Conservation (phyloP, 2,113 vertebrate genomes). For the Eptatretus burgeri region DNA sequence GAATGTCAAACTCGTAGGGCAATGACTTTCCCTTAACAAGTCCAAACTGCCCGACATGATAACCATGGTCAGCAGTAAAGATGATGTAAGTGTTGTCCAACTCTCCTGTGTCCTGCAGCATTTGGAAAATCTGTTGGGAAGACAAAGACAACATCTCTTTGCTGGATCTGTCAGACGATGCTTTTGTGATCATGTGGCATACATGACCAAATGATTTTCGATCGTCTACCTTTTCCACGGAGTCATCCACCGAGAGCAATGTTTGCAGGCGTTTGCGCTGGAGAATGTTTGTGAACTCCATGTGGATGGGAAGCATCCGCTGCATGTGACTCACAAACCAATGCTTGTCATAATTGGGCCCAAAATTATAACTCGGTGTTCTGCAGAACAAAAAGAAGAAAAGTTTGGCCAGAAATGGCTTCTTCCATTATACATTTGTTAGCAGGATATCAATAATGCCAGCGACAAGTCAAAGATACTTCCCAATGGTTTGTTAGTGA, state of each 20-base stretch:
- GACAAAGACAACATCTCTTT: neutral
- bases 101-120: constrained; percentile 51
- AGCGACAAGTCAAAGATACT: no score
- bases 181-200: neutral
- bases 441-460: no score
- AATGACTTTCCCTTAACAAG: constrained; percentile 93
- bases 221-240: constrained; percentile 42
- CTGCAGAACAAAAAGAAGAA: constrained; percentile 15
- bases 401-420: no score
- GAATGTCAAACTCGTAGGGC: constrained; percentile 87
- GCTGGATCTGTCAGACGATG: neutral
- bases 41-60: constrained; percentile 88
- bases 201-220: neutral
- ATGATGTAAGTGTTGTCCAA: constrained; percentile 78
- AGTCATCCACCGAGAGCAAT: constrained; percentile 72
- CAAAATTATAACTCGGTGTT: constrained; percentile 84
- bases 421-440: no score
- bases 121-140: constrained; percentile 41
- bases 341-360: constrained; percentile 78
- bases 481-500: no score
- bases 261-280: constrained; percentile 74
- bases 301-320: constrained; percentile 90
- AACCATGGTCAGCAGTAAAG: constrained; percentile 83
- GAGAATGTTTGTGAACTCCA: constrained; percentile 91
- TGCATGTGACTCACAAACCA: constrained; percentile 92